These are phyloP conservation scores for Bombus sibiricus DNA, from an alignment of 1,140 invertebrate genomes.

Conservation along the genomic window DNA sequence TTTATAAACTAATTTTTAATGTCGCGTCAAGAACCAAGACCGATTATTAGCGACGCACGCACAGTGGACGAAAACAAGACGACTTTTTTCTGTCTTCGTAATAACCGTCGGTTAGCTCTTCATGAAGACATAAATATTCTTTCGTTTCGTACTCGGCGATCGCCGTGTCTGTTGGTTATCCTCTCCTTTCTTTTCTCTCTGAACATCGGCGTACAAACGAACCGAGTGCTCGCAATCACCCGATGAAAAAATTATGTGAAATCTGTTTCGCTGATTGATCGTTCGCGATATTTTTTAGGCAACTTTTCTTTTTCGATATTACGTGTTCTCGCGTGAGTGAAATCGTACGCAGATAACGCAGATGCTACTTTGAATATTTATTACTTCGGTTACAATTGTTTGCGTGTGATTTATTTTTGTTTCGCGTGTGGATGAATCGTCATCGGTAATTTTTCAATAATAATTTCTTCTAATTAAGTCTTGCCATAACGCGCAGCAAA, in stretches of 20 bases:
- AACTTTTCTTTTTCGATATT: background rate
- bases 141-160: background rate
- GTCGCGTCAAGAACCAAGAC: background rate
- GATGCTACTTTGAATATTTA: background rate
- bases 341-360: background rate
- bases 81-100: background rate
- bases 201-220: no score
- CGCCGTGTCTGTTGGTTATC: no score
- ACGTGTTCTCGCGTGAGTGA: background rate
- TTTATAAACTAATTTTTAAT: conserved; percentile 40
- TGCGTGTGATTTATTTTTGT: background rate
- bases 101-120: conserved; percentile 13
- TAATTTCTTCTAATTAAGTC: background rate
- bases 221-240: background rate
- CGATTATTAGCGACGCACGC: conserved; percentile 24
- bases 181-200: no score
- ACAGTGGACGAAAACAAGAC: background rate
- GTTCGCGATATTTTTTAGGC: background rate
- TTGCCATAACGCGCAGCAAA: no score
- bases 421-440: background rate
- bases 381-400: background rate
- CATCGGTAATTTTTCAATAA: background rate
- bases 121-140: conserved; percentile 30
- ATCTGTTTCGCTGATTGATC: background rate
- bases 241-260: background rate